phyloP scores from a whole-genome alignment of 2,888 invertebrate species.

The Boloria selene region DNA sequence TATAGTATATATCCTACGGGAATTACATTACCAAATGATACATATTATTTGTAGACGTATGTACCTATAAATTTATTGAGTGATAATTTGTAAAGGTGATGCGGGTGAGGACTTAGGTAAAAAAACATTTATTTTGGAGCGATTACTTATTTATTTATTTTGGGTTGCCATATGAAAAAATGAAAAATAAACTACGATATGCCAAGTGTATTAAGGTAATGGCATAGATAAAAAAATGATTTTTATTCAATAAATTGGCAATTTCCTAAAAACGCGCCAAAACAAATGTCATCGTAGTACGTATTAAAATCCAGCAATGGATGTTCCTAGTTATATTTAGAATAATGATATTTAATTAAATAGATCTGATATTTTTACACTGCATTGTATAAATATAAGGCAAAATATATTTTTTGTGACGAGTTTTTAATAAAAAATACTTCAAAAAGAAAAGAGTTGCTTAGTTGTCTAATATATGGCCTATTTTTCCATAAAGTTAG shows the following conservation, averaged over 20 bases:
- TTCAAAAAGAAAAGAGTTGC: no score
- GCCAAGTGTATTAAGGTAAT: not conserved
- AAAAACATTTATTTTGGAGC: slow-evolving; percentile 5
- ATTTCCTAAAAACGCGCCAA: slow-evolving; percentile 10
- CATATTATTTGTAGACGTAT: no score
- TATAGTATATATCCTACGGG: slow-evolving; percentile 13
- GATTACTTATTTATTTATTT: slow-evolving; percentile 14
- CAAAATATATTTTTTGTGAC: not conserved
- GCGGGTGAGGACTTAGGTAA: slow-evolving; percentile 21
- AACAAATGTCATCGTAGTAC: slow-evolving; percentile 22
- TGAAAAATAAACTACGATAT: not conserved
- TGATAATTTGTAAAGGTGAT: slow-evolving; percentile 9
- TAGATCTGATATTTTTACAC: slow-evolving; percentile 30
- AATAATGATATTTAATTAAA: slow-evolving; percentile 21
- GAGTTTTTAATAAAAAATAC: not conserved
- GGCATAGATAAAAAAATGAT: not conserved
- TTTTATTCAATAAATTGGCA: not conserved
- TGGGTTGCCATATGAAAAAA: slow-evolving; percentile 2
- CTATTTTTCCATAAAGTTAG: no score
- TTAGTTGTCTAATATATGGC: no score
- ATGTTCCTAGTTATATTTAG: slow-evolving; percentile 35
- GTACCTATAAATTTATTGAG: slow-evolving; percentile 17
- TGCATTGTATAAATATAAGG: not conserved
- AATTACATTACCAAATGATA: slow-evolving; percentile 23
- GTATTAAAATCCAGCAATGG: slow-evolving; percentile 23